These are phyloP conservation scores for Aurelia coerulea DNA, from an alignment of 30 jellyfish, hydroid and myxozoan genomes.

Conservation along the genomic window DNA sequence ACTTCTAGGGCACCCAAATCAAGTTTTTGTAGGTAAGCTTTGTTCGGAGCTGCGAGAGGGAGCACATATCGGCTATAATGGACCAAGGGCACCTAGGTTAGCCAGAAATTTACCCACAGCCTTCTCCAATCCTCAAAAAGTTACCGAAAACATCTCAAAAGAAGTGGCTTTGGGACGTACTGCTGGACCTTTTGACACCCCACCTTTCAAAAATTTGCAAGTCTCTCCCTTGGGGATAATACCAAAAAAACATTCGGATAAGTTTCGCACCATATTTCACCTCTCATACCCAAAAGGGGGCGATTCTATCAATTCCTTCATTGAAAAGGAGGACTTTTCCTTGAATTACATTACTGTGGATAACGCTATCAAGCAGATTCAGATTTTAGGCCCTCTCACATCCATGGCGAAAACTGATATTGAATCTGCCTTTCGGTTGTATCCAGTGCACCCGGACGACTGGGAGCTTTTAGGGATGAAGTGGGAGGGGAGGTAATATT, in stretches of 20 bases:
- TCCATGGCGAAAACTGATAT: slow-evolving; percentile 26
- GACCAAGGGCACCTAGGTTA: not conserved
- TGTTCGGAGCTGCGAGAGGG: not conserved
- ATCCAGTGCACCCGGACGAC: slow-evolving; percentile 6
- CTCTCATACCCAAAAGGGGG: not conserved
- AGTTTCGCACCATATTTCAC: not conserved
- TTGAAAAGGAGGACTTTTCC: not conserved
- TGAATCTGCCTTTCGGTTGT: slow-evolving; percentile 11
- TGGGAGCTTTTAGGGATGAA: slow-evolving; percentile 6
- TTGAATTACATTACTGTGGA: not conserved
- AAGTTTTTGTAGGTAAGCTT: slow-evolving; percentile 12
- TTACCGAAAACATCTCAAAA: not conserved
- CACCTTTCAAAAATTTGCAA: slow-evolving; percentile 14
- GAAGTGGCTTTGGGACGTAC: slow-evolving; percentile 6
- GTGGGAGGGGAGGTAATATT: slow-evolving; percentile 4
- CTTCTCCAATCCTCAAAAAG: not conserved
- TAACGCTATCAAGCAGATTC: slow-evolving; percentile 1
- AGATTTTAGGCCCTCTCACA: slow-evolving; percentile 2
- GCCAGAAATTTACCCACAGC: slow-evolving; percentile 18
- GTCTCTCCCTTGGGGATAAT: slow-evolving; percentile 17
- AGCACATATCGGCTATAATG: not conserved
- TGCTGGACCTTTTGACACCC: slow-evolving; percentile 25
- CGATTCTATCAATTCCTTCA: slow-evolving; percentile 4
- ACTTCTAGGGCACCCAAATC: slow-evolving; percentile 2
- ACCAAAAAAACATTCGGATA: slow-evolving; percentile 3